Evolutionary conservation across 2,888 invertebrate genomes (phyloP).

Genomic region (Cacoxenus indagator): DNA sequence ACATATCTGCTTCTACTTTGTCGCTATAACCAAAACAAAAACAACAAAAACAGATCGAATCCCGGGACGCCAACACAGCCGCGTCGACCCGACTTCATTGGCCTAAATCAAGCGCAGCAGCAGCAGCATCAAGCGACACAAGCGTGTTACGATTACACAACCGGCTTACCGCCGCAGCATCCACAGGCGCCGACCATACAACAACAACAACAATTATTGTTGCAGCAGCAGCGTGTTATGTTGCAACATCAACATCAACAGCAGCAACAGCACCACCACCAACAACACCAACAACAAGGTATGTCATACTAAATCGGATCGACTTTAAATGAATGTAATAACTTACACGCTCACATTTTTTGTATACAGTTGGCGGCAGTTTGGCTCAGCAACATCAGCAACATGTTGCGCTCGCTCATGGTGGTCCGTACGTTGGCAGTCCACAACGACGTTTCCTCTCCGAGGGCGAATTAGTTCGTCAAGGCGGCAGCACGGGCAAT

Average conservation of each 20-base stretch:
- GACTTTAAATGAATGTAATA: too few species aligned
- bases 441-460: conserved; percentile 85
- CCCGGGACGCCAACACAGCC: conserved; percentile 93
- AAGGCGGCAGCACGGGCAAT: conserved; percentile 69
- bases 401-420: conserved; percentile 51
- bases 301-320: conserved; percentile 16
- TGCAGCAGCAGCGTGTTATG: conserved; percentile 68
- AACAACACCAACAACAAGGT: conserved; percentile 59
- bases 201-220: conserved; percentile 65
- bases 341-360: neutral
- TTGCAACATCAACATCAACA: conserved; percentile 58
- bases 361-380: neutral
- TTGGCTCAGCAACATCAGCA: conserved; percentile 39
- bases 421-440: conserved; percentile 73
- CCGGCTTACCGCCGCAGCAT: conserved; percentile 68
- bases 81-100: conserved; percentile 89
- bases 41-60: conserved; percentile 81
- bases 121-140: conserved; percentile 62
- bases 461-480: conserved; percentile 84
- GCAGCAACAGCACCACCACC: conserved; percentile 45
- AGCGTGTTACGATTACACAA: conserved; percentile 70
- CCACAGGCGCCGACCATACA: conserved; percentile 70
- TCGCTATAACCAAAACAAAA: neutral
- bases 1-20: neutral
- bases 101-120: conserved; percentile 72